Evolutionary conservation across 2,113 vertebrate species (phyloP).

Genomic region (Lycaon pictus): DNA sequence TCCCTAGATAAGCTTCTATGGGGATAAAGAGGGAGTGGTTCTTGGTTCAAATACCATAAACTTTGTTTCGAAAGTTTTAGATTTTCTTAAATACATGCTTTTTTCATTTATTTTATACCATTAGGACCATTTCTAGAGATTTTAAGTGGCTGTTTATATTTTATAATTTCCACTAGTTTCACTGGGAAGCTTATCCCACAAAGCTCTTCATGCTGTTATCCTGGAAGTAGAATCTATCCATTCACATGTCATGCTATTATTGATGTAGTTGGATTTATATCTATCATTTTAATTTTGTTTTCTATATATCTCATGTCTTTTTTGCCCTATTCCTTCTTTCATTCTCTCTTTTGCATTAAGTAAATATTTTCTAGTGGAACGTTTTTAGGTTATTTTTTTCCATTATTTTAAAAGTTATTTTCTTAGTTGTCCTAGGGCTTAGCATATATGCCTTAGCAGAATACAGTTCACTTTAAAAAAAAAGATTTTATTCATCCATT

Average conservation of each 20-base stretch:
- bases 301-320: neutral
- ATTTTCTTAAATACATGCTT: conserved; percentile 4
- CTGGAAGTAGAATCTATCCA: neutral
- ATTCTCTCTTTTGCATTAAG: neutral
- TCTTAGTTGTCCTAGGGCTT: neutral
- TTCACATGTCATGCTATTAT: neutral
- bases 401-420: neutral
- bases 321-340: conserved; percentile 16
- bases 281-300: neutral
- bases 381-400: neutral
- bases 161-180: conserved; percentile 37
- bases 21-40: neutral
- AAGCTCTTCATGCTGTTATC: neutral
- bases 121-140: neutral
- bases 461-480: neutral
- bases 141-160: neutral
- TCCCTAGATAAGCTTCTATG: neutral
- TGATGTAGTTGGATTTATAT: neutral
- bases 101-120: neutral
- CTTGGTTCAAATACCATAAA: conserved; percentile 14
- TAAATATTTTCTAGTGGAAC: neutral
- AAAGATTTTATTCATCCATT: no score
- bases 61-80: neutral
- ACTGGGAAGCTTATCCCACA: neutral
- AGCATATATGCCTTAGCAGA: neutral